Base-by-base conservation (phyloP, 2,113 vertebrate genomes). In the Caretta caretta region DNA sequence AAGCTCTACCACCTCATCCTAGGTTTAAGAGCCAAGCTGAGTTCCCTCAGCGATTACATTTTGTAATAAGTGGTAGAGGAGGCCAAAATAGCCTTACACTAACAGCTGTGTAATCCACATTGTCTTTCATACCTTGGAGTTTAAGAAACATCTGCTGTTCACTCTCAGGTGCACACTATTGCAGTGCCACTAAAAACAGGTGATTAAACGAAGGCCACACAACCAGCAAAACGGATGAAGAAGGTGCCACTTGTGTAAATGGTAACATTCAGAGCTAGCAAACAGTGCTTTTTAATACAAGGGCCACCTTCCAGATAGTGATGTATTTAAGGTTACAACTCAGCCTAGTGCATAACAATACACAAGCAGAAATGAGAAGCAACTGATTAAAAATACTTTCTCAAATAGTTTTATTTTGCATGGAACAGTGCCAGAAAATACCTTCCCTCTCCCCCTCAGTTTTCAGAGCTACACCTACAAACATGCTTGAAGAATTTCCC, bases 401-500 rank as follows among this genome's bases (percentile, higher is more conserved):
- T 78, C 48, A 7, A 78, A 48, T 2, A 46, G 13, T 25, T 78
- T 78, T 78, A 78, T 78, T 78, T 78, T 48, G 75, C 25, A 19
- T n/a, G 35, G 35, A 72, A 22, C 17, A 6, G 9, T 22, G 69
- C 69, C 69, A 87, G 72, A 81, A 84, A 5, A 3, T 22, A 10
- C 5, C 2, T 38, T 38, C 6, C 2, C 11, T 29, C 35, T 7
- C 79, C 56, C 16, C 0, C 6, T n/a, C 75, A 9, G 4, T 2
- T 1, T 0, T 17, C 17, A 57, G 1, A n/a, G 38, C 27, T 2
- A 22, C 49, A 31, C 0, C 46, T 12, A 38, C 57, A 6, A 16
- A 59, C 0, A 2, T 0, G 17, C 75, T 12, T 1, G 1, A 1
- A 48, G 1, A 8, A 1, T 2, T 0, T 2, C 19, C 92, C 38